These are phyloP conservation scores for Tragelaphus buxtoni DNA, from an alignment of 2,113 vertebrate species.

Conservation along the genomic window DNA sequence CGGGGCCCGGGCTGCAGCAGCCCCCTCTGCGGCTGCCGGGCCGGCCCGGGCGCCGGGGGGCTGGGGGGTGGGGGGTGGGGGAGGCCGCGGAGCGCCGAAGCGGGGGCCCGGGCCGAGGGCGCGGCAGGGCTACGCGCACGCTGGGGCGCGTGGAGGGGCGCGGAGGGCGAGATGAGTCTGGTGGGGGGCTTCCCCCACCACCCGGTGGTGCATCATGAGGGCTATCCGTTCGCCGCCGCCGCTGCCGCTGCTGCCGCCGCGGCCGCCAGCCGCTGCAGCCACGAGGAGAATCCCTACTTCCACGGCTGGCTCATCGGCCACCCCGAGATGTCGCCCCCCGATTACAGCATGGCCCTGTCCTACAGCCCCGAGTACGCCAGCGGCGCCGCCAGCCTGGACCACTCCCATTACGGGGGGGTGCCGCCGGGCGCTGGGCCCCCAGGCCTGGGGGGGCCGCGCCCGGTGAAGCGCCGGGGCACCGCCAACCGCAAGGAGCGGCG, in stretches of 20 bases:
- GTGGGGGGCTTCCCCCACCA: conserved; percentile 97
- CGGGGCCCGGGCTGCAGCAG: too few relatives aligned
- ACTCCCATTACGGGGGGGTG: conserved; percentile 90
- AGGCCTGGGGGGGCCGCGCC: conserved; percentile 85
- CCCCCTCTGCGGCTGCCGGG: too few relatives aligned
- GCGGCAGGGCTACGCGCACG: conserved; percentile 56
- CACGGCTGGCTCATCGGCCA: conserved; percentile 97
- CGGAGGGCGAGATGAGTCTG: conserved; percentile 88
- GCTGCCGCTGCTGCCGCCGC: conserved; percentile 81
- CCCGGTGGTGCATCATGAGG: conserved; percentile 96
- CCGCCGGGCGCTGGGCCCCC: conserved; percentile 78
- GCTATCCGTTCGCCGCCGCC: conserved; percentile 93
- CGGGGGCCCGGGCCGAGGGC: conserved; percentile 56
- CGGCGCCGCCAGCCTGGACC: conserved; percentile 88
- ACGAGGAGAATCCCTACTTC: conserved; percentile 96
- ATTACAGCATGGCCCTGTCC: conserved; percentile 93
- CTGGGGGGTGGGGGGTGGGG: conserved; percentile 53
- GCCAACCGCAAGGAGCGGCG: conserved; percentile 98
- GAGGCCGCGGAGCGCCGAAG: conserved; percentile 39
- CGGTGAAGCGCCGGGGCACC: conserved; percentile 95
- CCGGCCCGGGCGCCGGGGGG: too few relatives aligned
- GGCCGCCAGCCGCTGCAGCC: conserved; percentile 89
- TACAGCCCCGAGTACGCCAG: conserved; percentile 96
- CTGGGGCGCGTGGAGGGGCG: conserved; percentile 66
- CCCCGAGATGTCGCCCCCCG: conserved; percentile 95